Base-by-base conservation (phyloP, 1,140 invertebrate species). In the Penaeus indicus region DNA sequence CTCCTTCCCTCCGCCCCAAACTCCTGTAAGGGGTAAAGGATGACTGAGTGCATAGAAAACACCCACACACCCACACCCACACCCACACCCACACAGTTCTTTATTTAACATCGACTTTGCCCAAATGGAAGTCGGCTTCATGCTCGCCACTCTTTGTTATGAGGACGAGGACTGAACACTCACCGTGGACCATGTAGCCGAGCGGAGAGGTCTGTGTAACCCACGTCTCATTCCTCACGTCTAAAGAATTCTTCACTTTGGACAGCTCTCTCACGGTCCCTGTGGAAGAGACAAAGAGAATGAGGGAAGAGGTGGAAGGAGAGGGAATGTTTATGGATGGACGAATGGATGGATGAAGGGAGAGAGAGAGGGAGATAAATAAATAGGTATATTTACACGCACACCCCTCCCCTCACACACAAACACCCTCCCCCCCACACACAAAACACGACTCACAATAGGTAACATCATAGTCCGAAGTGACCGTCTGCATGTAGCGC, bases 151-250 rank as follows among this genome's bases (percentile, higher is more conserved):
- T 54, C 54, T 54, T 8, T 13, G 16, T 13, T 13, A 13, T 0
- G 11, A 54, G 11, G 54, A 13, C 10, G 11, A 54, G 0, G 54
- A 54, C 11, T 16, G 21, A 21, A 16, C 89, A 92, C 92, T 93
- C 93, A 96, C 97, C 97, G 90, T 96, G 95, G 25, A 97, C 95
- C 92, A 97, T 94, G 92, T 96, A 97, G 75, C 96, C 96, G 86
- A 97, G 95, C 0, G 96, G 96, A 42, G 95, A 96, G 92, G 96
- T 97, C 90, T 96, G 96, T 13, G 96, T 96, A 89, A 96, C 95
- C 97, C 97, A 97, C 92, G 97, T 97, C 2, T 97, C 95, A 92
- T 97, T 96, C 92, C 97, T 97, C 96, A 97, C 97, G 8, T 96
- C 96, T 89, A 96, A 94, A 16, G 96, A 95, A 93, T 96, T 96